phyloP scores from a whole-genome alignment of 2,888 invertebrate species.

The Hyposoter didymator region DNA sequence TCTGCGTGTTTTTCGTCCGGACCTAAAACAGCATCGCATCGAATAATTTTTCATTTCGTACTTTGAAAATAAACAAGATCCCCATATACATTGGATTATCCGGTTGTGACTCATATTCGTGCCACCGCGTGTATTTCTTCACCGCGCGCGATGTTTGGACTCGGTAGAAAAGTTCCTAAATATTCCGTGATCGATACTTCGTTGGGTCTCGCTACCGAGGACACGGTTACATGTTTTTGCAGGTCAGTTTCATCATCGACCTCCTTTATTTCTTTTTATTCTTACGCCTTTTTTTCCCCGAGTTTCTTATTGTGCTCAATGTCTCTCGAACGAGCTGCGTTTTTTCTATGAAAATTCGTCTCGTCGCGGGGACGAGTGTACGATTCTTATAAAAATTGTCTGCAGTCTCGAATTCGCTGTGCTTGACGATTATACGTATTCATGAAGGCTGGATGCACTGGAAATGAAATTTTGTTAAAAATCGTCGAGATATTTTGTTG shows the following conservation, averaged over 20 bases:
- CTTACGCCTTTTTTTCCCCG: not conserved
- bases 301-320: not conserved
- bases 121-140: not conserved
- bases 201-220: constrained; percentile 88
- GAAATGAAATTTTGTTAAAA: too few relatives aligned
- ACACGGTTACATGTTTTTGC: constrained; percentile 92
- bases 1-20: not conserved
- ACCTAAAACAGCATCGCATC: not conserved
- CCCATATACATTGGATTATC: not conserved
- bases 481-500: too few relatives aligned
- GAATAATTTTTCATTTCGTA: not conserved
- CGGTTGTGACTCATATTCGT: not conserved
- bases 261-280: not conserved
- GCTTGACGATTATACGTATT: not conserved
- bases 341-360: not conserved
- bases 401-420: not conserved
- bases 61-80: not conserved
- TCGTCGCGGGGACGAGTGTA: not conserved
- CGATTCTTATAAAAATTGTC: not conserved
- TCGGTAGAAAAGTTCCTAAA: constrained; percentile 80
- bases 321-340: not conserved
- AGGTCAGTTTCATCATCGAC: constrained; percentile 85
- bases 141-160: constrained; percentile 64
- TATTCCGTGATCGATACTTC: constrained; percentile 84
- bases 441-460: not conserved